Conservation (phyloP, 2,888 invertebrate genomes). For the Ceramica pisi region DNA sequence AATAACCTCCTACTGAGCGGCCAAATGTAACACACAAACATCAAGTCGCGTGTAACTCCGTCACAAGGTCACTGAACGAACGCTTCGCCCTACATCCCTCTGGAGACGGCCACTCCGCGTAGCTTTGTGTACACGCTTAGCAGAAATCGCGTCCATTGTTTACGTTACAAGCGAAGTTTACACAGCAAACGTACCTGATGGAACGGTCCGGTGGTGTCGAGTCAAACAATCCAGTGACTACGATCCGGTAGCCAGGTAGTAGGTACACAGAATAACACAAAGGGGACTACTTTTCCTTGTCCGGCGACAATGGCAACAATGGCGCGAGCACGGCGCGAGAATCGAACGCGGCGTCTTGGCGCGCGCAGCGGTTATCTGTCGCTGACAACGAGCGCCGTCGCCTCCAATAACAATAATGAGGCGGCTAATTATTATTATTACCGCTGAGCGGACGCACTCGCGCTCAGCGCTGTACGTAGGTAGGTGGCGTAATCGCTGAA, state of each 20-base stretch:
- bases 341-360: slow-evolving; percentile 74
- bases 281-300: slow-evolving; percentile 73
- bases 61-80: slow-evolving; percentile 79
- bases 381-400: slow-evolving; percentile 78
- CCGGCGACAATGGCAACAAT: slow-evolving; percentile 75
- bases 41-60: slow-evolving; percentile 43
- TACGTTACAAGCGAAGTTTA: slow-evolving; percentile 76
- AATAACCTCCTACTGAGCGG: slow-evolving; percentile 54
- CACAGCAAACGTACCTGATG: slow-evolving; percentile 77
- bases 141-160: slow-evolving; percentile 75
- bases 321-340: slow-evolving; percentile 66
- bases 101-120: slow-evolving; percentile 65
- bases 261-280: slow-evolving; percentile 73
- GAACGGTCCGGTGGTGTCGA: slow-evolving; percentile 69
- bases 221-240: slow-evolving; percentile 77
- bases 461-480: slow-evolving; percentile 72
- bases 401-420: slow-evolving; percentile 84
- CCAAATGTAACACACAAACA: slow-evolving; percentile 44
- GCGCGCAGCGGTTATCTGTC: slow-evolving; percentile 80
- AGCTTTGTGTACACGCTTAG: slow-evolving; percentile 68
- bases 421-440: slow-evolving; percentile 87
- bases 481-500: slow-evolving; percentile 87
- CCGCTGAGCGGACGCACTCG: slow-evolving; percentile 76
- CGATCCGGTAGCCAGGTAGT: slow-evolving; percentile 72
- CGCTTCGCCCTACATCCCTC: slow-evolving; percentile 73